Conservation (phyloP, 2,797 vertebrate species). For the Menidia menidia region DNA sequence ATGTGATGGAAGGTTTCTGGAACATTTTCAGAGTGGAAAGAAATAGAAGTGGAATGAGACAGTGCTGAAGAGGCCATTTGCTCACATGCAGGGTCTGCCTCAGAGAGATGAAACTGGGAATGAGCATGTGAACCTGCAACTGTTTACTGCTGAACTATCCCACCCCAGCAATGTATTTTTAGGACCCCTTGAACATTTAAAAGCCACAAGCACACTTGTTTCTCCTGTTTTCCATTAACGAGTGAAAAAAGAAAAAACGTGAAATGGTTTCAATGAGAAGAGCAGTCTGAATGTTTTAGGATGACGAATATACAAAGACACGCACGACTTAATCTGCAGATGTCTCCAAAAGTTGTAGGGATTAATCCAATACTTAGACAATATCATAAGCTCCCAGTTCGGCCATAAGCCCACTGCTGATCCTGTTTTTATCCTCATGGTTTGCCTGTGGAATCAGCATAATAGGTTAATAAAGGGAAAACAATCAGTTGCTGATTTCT, state of each 20-base stretch:
- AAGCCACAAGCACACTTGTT: slow-evolving; percentile 52
- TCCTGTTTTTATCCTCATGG: slow-evolving; percentile 34
- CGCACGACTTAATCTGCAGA: slow-evolving; percentile 37
- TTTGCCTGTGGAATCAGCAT: slow-evolving; percentile 42
- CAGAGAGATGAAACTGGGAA: slow-evolving; percentile 25
- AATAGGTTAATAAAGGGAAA: slow-evolving; percentile 50
- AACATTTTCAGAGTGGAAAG: slow-evolving; percentile 1
- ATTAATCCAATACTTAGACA: slow-evolving; percentile 58
- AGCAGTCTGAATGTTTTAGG: slow-evolving; percentile 32
- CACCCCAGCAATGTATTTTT: slow-evolving; percentile 48
- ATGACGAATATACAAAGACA: slow-evolving; percentile 47
- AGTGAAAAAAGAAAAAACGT: slow-evolving; percentile 5
- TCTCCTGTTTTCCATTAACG: slow-evolving; percentile 57
- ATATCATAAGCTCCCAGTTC: slow-evolving; percentile 44
- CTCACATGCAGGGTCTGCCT: slow-evolving; percentile 13
- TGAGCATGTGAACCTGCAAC: slow-evolving; percentile 36
- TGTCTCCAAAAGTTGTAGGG: slow-evolving; percentile 42
- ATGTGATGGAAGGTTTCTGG: slow-evolving; percentile 18
- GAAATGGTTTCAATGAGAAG: slow-evolving; percentile 51
- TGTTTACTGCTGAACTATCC: slow-evolving; percentile 45
- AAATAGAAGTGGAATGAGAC: not conserved
- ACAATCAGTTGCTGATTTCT: slow-evolving; percentile 42
- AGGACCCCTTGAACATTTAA: slow-evolving; percentile 45
- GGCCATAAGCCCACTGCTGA: slow-evolving; percentile 52
- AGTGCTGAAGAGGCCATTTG: slow-evolving; percentile 10